Conservation (phyloP, 2,113 vertebrate genomes). For the Nettapus auritus region DNA sequence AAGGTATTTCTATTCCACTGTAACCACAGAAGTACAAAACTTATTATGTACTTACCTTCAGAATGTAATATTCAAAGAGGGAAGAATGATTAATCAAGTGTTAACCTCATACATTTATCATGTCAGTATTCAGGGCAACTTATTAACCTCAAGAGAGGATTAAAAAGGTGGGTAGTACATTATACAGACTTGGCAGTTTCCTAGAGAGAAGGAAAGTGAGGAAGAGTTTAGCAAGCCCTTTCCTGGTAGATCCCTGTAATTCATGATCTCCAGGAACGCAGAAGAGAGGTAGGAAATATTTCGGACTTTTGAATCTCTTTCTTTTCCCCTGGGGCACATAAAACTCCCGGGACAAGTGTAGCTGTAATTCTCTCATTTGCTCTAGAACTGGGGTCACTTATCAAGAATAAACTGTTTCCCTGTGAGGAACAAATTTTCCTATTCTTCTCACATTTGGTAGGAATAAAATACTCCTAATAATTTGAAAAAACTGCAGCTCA, state of each 20-base stretch:
- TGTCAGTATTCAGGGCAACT: background rate
- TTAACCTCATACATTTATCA: background rate
- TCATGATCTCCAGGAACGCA: background rate
- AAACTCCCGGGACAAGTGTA: background rate
- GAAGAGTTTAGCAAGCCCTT: background rate
- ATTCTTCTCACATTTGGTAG: background rate
- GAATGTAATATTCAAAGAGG: background rate
- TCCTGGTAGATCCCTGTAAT: background rate
- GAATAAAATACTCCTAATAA: background rate
- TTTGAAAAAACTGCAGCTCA: background rate
- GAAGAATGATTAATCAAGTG: background rate
- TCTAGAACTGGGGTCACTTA: background rate
- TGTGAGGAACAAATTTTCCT: background rate
- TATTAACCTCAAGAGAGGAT: background rate
- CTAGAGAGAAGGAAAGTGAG: background rate
- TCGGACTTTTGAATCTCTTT: background rate
- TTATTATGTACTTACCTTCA: background rate
- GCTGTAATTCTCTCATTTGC: background rate
- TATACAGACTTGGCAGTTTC: background rate
- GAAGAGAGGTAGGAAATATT: background rate
- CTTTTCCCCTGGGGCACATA: background rate
- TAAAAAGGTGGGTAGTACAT: background rate
- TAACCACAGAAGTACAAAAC: background rate
- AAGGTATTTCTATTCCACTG: background rate
- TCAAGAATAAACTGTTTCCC: background rate